Conservation (phyloP, 2,113 vertebrate genomes). For the Catharus fuscescens region DNA sequence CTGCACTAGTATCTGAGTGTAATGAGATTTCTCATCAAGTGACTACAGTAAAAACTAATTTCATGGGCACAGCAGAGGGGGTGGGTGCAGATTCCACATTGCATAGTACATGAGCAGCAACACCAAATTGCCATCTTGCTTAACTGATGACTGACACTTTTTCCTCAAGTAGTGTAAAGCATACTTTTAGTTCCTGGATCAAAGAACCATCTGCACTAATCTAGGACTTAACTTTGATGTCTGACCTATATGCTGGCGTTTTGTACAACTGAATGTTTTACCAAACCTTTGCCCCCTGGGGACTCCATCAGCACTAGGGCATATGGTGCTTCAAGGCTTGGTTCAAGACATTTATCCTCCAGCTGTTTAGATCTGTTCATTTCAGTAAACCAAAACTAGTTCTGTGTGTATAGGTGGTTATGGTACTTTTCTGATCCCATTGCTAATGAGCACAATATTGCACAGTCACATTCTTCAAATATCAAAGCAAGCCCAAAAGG, state of each 20-base stretch:
- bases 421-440: not conserved
- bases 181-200: not conserved
- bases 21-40: not conserved
- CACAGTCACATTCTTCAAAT: not conserved
- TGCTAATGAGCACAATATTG: not conserved
- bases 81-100: not conserved
- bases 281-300: accelerated
- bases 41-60: not conserved
- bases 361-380: not conserved
- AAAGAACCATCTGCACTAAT: not conserved
- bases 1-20: not conserved
- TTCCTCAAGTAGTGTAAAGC: not conserved
- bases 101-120: not conserved
- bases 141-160: not conserved
- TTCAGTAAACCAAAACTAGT: not conserved
- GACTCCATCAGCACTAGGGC: accelerated
- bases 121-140: not conserved
- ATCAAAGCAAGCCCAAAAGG: not conserved
- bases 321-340: not conserved
- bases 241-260: not conserved
- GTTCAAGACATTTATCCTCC: not conserved
- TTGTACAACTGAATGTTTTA: not conserved
- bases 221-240: not conserved
- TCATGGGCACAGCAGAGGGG: not conserved
- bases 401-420: not conserved